Percentiles rank a stretch among this genome's conserved stretches.
These are phyloP conservation scores for Drosophila leonis DNA, from an alignment of 2,888 invertebrate species.

Conservation along the genomic window DNA sequence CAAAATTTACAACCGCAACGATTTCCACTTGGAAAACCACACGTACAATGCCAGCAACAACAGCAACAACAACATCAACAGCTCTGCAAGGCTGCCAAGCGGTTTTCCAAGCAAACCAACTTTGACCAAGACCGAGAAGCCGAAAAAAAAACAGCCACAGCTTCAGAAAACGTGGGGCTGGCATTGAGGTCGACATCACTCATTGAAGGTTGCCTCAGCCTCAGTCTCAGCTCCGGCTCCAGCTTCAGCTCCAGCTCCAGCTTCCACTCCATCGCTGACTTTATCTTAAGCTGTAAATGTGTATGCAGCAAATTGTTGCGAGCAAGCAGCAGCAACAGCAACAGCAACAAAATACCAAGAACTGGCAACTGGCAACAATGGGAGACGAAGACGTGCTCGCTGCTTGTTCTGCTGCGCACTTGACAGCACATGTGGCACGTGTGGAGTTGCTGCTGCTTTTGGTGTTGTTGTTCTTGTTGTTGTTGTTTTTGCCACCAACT, in stretches of 20 bases:
- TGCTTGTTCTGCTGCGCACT: conserved; percentile 67
- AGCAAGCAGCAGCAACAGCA: conserved; percentile 31
- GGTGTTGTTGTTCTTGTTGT: conserved; percentile 28
- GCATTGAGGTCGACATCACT: conserved; percentile 78
- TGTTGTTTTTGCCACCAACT: conserved; percentile 32
- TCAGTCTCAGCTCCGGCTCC: conserved; percentile 1
- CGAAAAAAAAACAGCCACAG: conserved; percentile 62
- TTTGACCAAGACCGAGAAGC: conserved; percentile 78
- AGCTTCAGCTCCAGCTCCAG: conserved; percentile 8
- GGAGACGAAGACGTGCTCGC: conserved; percentile 50
- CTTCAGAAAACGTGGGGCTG: conserved; percentile 66
- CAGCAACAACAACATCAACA: conserved; percentile 32
- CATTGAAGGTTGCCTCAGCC: conserved; percentile 58
- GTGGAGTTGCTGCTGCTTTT: conserved; percentile 50
- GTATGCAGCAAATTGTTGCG: conserved; percentile 77
- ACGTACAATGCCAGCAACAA: conserved; percentile 53
- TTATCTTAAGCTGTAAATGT: conserved; percentile 44
- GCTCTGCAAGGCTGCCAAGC: conserved; percentile 48
- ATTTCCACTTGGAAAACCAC: conserved; percentile 69
- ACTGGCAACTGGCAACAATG: conserved; percentile 56
- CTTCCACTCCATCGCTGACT: conserved; percentile 32
- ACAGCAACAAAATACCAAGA: conserved; percentile 52
- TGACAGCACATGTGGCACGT: conserved; percentile 81
- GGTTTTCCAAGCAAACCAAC: conserved; percentile 56
- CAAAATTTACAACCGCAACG: conserved; percentile 79